These are phyloP conservation scores for Nothobranchius furzeri DNA, from an alignment of 2,113 vertebrate genomes.

Conservation along the genomic window DNA sequence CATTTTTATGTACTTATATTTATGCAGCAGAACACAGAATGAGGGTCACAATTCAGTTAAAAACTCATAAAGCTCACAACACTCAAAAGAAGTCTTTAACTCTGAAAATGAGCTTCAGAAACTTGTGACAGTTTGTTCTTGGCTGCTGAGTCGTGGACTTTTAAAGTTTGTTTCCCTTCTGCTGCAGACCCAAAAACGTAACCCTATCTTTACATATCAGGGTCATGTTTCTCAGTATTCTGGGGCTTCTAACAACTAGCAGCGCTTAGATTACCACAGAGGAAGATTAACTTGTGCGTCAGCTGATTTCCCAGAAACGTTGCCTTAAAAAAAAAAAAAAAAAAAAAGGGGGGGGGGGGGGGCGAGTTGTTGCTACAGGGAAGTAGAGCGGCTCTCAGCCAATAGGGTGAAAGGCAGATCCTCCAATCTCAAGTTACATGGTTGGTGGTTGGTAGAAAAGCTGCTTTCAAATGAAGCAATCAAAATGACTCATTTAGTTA, in stretches of 20 bases:
- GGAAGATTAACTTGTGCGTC: constrained; percentile 65
- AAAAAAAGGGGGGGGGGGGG: too few relatives aligned
- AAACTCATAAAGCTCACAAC: constrained; percentile 26
- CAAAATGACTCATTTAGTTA: background rate
- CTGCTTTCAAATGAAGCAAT: constrained; percentile 3
- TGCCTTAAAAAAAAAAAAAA: constrained; percentile 60
- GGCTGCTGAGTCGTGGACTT: too few relatives aligned
- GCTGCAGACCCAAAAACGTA: background rate
- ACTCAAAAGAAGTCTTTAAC: constrained; percentile 1
- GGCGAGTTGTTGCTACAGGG: constrained; percentile 72
- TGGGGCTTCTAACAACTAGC: constrained; percentile 10
- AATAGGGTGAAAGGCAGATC: constrained; percentile 37
- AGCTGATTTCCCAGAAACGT: constrained; percentile 76
- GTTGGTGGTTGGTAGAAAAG: background rate
- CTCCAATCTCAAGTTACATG: constrained; percentile 39
- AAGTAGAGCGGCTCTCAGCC: constrained; percentile 42
- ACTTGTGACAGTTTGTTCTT: background rate
- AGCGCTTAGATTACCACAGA: background rate
- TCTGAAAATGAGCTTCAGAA: too few relatives aligned
- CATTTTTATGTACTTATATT: too few relatives aligned
- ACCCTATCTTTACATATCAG: constrained; percentile 39
- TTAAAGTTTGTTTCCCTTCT: background rate
- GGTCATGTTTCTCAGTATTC: constrained; percentile 53
- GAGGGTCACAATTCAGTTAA: constrained; percentile 5
- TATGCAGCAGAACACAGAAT: too few relatives aligned